A percentile compares a stretch with the other conserved stretches of the same genome.
phyloP scores from a whole-genome alignment of 2,888 invertebrate genomes.

The Parnassius smintheus region DNA sequence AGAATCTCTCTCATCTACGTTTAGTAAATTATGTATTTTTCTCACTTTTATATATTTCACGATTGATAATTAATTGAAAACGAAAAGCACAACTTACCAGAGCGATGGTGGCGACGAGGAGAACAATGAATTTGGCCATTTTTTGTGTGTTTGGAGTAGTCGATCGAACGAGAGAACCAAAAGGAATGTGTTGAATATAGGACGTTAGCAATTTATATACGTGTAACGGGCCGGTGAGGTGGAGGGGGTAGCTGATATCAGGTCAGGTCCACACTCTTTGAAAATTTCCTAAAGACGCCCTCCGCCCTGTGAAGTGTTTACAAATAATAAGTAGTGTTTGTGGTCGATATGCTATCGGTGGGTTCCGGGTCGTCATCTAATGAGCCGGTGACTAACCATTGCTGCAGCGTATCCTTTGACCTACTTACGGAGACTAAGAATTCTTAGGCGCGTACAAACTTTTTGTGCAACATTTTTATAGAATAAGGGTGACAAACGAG shows the following conservation, averaged over 20 bases:
- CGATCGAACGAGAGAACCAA: slow-evolving; percentile 36
- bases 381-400: slow-evolving; percentile 14
- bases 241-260: slow-evolving; percentile 26
- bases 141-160: slow-evolving; percentile 26
- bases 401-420: not conserved
- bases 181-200: slow-evolving; percentile 44
- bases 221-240: slow-evolving; percentile 19
- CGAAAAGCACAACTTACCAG: slow-evolving; percentile 48
- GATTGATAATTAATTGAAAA: too few relatives aligned
- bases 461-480: too few relatives aligned
- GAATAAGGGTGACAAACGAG: too few relatives aligned
- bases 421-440: too few relatives aligned
- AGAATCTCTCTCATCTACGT: too few relatives aligned
- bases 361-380: slow-evolving; percentile 27
- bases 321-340: slow-evolving; percentile 28
- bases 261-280: slow-evolving; percentile 30
- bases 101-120: slow-evolving; percentile 58
- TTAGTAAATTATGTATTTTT: too few relatives aligned
- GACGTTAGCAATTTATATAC: slow-evolving; percentile 41
- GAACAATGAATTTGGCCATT: slow-evolving; percentile 58
- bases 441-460: too few relatives aligned
- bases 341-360: slow-evolving; percentile 11
- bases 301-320: slow-evolving; percentile 38
- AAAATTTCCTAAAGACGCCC: slow-evolving; percentile 38
- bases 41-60: too few relatives aligned